phyloP scores from a whole-genome alignment of 2,888 invertebrate species.

The Podotricha telesiphe region DNA sequence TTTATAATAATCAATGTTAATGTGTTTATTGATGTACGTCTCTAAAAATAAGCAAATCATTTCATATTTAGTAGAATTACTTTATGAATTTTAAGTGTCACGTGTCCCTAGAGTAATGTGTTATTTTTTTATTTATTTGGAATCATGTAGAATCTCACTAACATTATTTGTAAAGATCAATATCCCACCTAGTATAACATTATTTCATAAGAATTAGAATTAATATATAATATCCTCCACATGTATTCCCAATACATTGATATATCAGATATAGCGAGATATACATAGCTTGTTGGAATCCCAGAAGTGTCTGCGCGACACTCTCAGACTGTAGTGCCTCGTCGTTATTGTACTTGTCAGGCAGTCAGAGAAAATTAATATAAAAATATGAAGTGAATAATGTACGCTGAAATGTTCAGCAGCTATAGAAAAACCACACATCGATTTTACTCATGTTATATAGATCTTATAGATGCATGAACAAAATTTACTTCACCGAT shows the following conservation, averaged over 20 bases:
- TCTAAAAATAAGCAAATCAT: constrained; percentile 27
- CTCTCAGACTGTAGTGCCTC: constrained; percentile 11
- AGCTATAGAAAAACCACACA: background rate
- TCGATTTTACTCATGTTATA: background rate
- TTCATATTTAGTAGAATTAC: constrained; percentile 29
- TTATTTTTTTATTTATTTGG: constrained; percentile 29
- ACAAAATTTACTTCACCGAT: constrained; percentile 11
- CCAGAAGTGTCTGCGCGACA: background rate
- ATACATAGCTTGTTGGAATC: background rate
- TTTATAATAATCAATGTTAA: constrained; percentile 31
- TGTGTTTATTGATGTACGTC: constrained; percentile 30
- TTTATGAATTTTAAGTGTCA: constrained; percentile 36
- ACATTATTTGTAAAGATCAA: constrained; percentile 55
- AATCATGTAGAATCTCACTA: constrained; percentile 39
- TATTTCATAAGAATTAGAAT: constrained; percentile 67
- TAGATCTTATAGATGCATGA: constrained; percentile 4
- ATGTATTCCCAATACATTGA: constrained; percentile 23
- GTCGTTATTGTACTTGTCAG: background rate
- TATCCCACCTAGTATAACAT: constrained; percentile 79
- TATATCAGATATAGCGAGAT: constrained; percentile 18
- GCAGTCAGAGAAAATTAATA: background rate
- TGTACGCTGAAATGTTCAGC: background rate
- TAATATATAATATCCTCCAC: constrained; percentile 41
- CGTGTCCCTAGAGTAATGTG: constrained; percentile 30
- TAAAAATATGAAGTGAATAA: background rate